Base-by-base conservation (phyloP, 2,888 invertebrate species). In the Matsumyia berberina region DNA sequence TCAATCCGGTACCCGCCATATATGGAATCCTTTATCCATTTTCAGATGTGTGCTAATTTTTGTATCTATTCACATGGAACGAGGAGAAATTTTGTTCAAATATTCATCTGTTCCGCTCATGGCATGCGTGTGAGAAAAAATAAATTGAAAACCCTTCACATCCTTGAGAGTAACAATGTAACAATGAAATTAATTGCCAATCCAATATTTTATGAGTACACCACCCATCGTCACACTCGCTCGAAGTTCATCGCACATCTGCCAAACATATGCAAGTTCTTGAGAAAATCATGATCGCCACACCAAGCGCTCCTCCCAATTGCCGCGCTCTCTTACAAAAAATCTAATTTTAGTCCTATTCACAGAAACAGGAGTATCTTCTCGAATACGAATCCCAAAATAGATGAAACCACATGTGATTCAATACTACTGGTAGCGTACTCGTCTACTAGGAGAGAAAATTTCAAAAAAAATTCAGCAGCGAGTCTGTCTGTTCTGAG, bases 231-330 rank as follows among this genome's bases (percentile, higher is more conserved):
- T 53, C 17, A 35, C 33, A 60, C 42, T 67, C 53, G 17, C 57
- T 49, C 12, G 49, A 39, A 49, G 44, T 55, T 62, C 69, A 19
- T 44, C 37, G 42, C 55, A 74, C 83, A 83, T 83, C 83, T 83
- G 83, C 73, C 62, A 44, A 62, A 44, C 83, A 83, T 64, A 46
- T 83, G 83, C 67, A 69, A 69, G 78, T 73, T 83, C 78, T 79
- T 79, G 57, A 74, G 72, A 82, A 77, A 58, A 37, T 57, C 31
- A 46, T 46, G 46, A 66, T 49, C 46, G 77, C 62, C 53, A 37
- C 35, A 37, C 35, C 42, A 9, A 35, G 55, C 31, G n/a, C 17
- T n/a, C 31, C 81, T 69, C 70, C 51, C 29, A 17, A 19, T 39
- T 5, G 17, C 12, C 15, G 31, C 12, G 4, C 24, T 31, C 37